These are phyloP conservation scores for Drosophila pandora DNA, from an alignment of 1,140 invertebrate genomes.

Conservation along the genomic window DNA sequence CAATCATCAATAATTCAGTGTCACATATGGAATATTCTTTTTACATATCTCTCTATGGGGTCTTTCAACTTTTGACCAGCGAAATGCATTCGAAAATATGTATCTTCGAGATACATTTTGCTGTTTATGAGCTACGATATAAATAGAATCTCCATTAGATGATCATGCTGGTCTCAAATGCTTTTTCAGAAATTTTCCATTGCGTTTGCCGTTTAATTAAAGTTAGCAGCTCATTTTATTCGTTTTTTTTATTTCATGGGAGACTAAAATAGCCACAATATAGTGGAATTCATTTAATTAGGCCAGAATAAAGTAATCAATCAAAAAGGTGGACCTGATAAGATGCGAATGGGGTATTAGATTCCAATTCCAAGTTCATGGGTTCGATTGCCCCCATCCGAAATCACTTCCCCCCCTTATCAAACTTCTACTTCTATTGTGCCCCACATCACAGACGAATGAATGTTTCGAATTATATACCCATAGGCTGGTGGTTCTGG, in stretches of 20 bases:
- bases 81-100: slow-evolving; percentile 45
- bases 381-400: slow-evolving; percentile 12
- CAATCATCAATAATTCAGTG: slow-evolving; percentile 17
- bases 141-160: slow-evolving; percentile 48
- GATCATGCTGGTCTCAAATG: slow-evolving; percentile 6
- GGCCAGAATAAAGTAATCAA: slow-evolving; percentile 58
- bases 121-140: slow-evolving; percentile 19
- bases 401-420: slow-evolving; percentile 50
- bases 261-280: slow-evolving; percentile 1
- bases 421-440: slow-evolving; percentile 40
- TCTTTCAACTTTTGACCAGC: slow-evolving; percentile 40
- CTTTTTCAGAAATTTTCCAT: slow-evolving; percentile 42
- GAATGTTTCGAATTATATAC: slow-evolving; percentile 14
- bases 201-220: slow-evolving; percentile 15
- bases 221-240: neutral
- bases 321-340: slow-evolving; percentile 44
- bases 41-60: slow-evolving; percentile 47
- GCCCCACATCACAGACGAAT: slow-evolving; percentile 13
- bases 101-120: slow-evolving; percentile 28
- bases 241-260: neutral
- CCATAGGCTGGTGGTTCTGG: slow-evolving; percentile 48
- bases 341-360: slow-evolving; percentile 5
- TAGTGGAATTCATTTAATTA: slow-evolving; percentile 37
- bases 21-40: slow-evolving; percentile 8
- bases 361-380: slow-evolving; percentile 60